These are phyloP conservation scores for Trachelus stipa DNA, from an alignment of 2,888 invertebrate genomes.

Conservation along the genomic window DNA sequence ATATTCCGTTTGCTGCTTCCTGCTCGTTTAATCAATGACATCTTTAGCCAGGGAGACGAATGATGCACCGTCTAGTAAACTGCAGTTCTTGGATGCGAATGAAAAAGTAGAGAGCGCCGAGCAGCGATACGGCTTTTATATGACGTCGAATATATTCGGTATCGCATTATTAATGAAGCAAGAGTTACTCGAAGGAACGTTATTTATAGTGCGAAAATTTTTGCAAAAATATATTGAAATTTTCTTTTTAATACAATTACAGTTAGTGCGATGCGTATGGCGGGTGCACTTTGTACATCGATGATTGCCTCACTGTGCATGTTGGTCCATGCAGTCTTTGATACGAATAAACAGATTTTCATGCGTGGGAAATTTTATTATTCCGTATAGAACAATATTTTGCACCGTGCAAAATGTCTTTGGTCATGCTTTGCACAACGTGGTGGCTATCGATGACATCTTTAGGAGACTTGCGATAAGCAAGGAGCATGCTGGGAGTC, in stretches of 20 bases:
- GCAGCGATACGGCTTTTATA: background rate
- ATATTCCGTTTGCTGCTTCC: slow-evolving; percentile 37
- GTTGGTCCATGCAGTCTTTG: background rate
- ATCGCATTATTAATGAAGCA: background rate
- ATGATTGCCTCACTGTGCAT: background rate
- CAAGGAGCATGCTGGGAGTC: slow-evolving; percentile 13
- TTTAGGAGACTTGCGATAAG: slow-evolving; percentile 49
- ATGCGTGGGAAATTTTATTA: background rate
- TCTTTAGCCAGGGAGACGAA: slow-evolving; percentile 41
- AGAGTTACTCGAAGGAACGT: background rate
- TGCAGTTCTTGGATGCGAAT: background rate
- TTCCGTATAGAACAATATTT: background rate
- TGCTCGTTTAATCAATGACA: slow-evolving; percentile 56
- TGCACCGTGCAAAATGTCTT: background rate
- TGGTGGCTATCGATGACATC: slow-evolving; percentile 31
- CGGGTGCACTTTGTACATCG: background rate
- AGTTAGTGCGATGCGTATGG: background rate
- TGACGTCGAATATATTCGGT: background rate
- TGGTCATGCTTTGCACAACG: background rate
- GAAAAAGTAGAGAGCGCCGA: background rate
- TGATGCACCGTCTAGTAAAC: slow-evolving; percentile 11
- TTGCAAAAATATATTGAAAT: background rate
- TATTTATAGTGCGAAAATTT: background rate
- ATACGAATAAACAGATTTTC: background rate
- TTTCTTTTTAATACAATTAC: background rate